Conservation (phyloP, 2,888 invertebrate species). For the Lymantria monacha region DNA sequence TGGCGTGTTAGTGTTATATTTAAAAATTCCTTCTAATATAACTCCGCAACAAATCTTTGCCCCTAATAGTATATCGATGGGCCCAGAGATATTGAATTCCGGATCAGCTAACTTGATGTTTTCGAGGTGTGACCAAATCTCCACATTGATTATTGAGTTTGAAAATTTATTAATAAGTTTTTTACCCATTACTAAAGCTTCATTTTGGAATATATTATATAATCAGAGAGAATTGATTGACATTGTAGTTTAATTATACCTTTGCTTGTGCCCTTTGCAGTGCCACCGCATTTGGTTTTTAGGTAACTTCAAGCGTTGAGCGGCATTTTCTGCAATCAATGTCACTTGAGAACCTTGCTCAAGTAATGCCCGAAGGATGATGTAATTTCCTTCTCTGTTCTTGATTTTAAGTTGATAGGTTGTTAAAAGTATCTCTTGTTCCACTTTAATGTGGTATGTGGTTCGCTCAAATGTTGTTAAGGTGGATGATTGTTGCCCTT, state of each 20-base stretch:
- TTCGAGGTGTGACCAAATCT: slow-evolving; percentile 5
- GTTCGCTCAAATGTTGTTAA: not conserved
- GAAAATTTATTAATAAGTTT: not conserved
- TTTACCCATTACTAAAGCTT: not conserved
- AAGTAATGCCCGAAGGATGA: no score
- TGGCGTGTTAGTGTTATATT: no score
- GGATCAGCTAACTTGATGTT: slow-evolving; percentile 10
- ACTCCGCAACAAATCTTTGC: slow-evolving; percentile 3
- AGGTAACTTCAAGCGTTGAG: slow-evolving; percentile 1
- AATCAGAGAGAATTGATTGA: slow-evolving; percentile 1
- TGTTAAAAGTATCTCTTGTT: slow-evolving; percentile 2
- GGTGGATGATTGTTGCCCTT: not conserved
- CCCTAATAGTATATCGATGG: slow-evolving; percentile 3
- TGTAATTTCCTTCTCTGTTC: slow-evolving; percentile 10
- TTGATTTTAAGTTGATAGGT: slow-evolving; percentile 2
- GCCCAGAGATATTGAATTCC: slow-evolving; percentile 4
- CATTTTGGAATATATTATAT: not conserved
- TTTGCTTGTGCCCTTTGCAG: not conserved
- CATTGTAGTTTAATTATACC: not conserved
- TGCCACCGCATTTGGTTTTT: not conserved
- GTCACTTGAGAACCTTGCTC: no score
- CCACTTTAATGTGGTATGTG: not conserved
- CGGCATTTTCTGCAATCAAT: no score
- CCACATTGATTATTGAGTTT: not conserved
- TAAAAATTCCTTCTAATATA: slow-evolving; percentile 3